Percentiles rank a stretch among this genome's conserved stretches.
Evolutionary conservation across 2,797 vertebrate genomes (phyloP).

Genomic region (Anguilla pacifica): DNA sequence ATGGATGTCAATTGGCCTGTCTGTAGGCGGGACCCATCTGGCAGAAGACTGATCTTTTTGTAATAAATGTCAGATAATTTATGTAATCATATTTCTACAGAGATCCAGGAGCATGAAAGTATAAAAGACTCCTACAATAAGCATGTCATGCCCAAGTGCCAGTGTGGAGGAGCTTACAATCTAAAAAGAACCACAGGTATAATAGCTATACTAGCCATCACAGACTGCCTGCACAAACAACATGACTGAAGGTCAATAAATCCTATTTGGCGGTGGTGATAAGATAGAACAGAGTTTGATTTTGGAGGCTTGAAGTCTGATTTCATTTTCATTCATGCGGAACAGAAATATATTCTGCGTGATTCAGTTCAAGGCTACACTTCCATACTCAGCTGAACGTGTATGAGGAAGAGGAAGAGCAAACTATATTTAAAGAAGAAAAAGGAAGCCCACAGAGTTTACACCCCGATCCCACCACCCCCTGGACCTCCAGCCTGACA

Average conservation of each 20-base stretch:
- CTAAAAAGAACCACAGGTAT: not conserved
- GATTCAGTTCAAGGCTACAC: not conserved
- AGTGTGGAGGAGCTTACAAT: not conserved
- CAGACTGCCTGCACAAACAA: not conserved
- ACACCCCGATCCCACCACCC: slow-evolving; percentile 1
- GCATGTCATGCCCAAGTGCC: not conserved
- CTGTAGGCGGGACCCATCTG: not conserved
- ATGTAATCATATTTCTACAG: not conserved
- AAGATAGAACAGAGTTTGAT: not conserved
- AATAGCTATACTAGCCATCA: not conserved
- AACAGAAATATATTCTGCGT: not conserved
- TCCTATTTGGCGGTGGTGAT: not conserved
- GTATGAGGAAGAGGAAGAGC: not conserved
- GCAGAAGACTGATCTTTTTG: not conserved
- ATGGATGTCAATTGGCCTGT: not conserved
- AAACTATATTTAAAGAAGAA: not conserved
- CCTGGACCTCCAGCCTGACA: slow-evolving; percentile 17
- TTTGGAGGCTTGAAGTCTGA: not conserved
- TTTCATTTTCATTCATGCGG: not conserved
- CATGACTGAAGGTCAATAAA: not conserved
- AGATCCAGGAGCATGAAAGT: not conserved
- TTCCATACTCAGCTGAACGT: not conserved
- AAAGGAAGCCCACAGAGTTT: not conserved
- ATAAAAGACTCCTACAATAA: not conserved
- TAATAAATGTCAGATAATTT: not conserved